Evolutionary conservation across 2,888 invertebrate species (phyloP), one percentile per base, ranked within the genome.

Genomic region (Omphaloscelis lunosa): DNA sequence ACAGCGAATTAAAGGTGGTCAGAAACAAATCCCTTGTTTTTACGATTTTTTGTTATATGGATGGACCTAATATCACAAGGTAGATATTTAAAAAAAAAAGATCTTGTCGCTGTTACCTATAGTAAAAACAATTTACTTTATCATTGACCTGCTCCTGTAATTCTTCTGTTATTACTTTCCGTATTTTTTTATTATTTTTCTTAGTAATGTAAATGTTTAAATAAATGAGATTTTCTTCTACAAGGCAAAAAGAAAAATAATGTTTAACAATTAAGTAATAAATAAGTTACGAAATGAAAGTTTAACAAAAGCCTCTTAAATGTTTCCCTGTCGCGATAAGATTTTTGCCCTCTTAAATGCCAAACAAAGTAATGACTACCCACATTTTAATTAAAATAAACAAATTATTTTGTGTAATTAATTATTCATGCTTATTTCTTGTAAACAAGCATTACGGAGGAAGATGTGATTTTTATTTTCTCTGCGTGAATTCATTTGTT

Each of bases 321-420:
- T 71, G n/a, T 72, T 82, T 72, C 65, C 58, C 48, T n/a, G 58
- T 56, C 4, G 45, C 45, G 39, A 67, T 53, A 72, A 45, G 23
- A 72, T 53, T 58, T 39, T 45, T 63, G 23, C 51, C 29, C 20
- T 76, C 62, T 67, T 63, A 71, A 71, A 78, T 45, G 15, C 23
- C 67, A 63, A 82, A 82, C 76, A 70, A 80, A 70, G 67, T 83
- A 83, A 83, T 67, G 67, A 80, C 53, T 67, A 51, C 63, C 62
- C 41, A 79, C 56, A 72, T 77, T 80, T 80, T 80, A 71, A 76
- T 67, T 77, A 75, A 80, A 70, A 56, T 41, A 65, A 74, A 65
- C 61, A 72, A 74, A 72, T 74, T 74, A 45, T 77, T 80, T 74
- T 68, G 58, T 45, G 63, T 68, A 77, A 76, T 75, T 83, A 73